Evolutionary conservation across 1,140 invertebrate species (phyloP).

Genomic region (Aphis craccivora): DNA sequence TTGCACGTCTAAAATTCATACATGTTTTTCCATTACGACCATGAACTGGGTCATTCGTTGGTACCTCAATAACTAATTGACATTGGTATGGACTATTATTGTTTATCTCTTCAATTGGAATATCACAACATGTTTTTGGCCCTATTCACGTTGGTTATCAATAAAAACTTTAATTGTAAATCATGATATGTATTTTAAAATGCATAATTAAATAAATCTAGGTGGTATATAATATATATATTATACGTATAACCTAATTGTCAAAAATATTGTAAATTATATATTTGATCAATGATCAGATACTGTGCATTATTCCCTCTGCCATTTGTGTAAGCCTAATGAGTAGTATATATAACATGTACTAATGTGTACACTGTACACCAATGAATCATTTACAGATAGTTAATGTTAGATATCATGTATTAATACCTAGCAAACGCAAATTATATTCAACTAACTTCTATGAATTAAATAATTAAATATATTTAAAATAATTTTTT

Average conservation of each 20-base stretch:
- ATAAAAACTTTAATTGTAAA: background rate
- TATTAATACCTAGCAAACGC: no score
- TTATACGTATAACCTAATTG: background rate
- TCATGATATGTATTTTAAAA: no score
- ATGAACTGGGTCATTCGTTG: background rate
- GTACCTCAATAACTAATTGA: background rate
- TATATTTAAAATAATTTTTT: no score
- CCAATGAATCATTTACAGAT: no score
- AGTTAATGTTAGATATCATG: no score
- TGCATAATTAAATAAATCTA: background rate
- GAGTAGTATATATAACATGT: no score
- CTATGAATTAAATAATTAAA: no score
- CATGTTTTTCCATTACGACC: background rate
- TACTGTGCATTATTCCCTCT: no score
- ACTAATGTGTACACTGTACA: no score
- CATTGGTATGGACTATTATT: background rate
- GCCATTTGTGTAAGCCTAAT: no score
- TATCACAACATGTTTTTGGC: background rate
- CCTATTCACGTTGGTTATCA: background rate
- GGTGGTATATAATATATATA: background rate
- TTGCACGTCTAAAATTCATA: constrained; percentile 26
- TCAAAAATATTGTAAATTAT: background rate
- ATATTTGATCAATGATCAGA: background rate
- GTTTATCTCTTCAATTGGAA: background rate
- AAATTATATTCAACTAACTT: no score